Base-by-base conservation (phyloP, 2,113 vertebrate species). In the Hipposideros armiger region DNA sequence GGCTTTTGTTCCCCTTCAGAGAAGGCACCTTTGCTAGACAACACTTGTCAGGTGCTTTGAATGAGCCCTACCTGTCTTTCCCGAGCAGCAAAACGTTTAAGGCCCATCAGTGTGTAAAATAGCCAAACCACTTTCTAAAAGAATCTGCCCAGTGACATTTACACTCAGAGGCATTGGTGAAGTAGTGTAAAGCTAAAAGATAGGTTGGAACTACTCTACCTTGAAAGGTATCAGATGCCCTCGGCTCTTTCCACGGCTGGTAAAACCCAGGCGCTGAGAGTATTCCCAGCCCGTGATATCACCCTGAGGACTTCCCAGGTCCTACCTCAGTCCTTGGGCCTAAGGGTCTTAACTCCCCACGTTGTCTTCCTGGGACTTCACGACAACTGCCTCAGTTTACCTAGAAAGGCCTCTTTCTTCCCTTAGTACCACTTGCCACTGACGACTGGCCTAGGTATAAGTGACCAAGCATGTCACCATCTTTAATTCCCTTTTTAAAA, bases 401-500 rank as follows among this genome's bases (percentile, higher is more conserved):
- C 84, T 92, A 54, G n/a, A 76, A 58, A 66, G 45, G 54, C 9
- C 66, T 28, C 72, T 69, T 19, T 36, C 42, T 89, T 83, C 24
- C 30, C 45, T 81, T 16, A 32, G 54, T 87, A 66, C 19, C 54
- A 76, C 52, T 93, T 60, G 24, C 78, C 76, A 67, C 28, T 78
- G 60, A 91, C 32, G 11, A 36, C 20, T 92, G 26, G 7, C 50
- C 69, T 74, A 47, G 77, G 62, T 58, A 50, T 19, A 72, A 60
- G 24, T 87, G n/a, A 66, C 40, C 16, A 45, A 26, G n/a, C 36
- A 60, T 22, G 15, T 73, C 26, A 40, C 20, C 2, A 54, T 22
- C n/a, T 9, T 86, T 45, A 40, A 91, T 86, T 91, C 40, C 40
- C n/a, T 64, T 91, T 73, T 87, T 54, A 66, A 20, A 58, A 88